Evolutionary conservation across 2,113 vertebrate species (phyloP).

Genomic region (Tringa solitaria): DNA sequence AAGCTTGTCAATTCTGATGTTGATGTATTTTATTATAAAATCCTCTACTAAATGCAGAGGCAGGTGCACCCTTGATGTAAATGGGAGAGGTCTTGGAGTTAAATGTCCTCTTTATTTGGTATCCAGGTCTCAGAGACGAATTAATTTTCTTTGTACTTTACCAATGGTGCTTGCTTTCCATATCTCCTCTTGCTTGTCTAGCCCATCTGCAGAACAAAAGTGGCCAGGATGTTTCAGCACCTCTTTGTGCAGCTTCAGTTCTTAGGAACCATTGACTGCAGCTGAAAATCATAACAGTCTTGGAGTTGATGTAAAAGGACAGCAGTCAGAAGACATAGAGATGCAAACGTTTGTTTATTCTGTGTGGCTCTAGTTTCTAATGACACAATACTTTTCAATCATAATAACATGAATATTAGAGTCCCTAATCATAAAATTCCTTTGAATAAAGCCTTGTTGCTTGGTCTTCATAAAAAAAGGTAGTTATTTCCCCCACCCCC

Average conservation of each 20-base stretch:
- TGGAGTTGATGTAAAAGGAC: background rate
- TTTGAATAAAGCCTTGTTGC: background rate
- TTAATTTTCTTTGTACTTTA: background rate
- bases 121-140: background rate
- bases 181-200: background rate
- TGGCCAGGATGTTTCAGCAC: background rate
- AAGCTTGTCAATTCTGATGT: accelerated
- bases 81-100: background rate
- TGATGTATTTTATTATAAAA: background rate
- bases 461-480: background rate
- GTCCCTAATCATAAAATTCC: background rate
- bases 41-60: background rate
- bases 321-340: background rate
- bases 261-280: background rate
- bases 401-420: background rate
- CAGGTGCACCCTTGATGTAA: background rate
- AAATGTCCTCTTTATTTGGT: background rate
- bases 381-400: background rate
- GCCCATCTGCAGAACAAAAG: background rate
- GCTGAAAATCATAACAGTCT: background rate
- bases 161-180: background rate
- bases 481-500: accelerated
- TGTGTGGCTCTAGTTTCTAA: background rate
- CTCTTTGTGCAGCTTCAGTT: background rate
- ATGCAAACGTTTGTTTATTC: background rate